phyloP scores from a whole-genome alignment of 2,113 vertebrate genomes.

The Cygnus atratus region DNA sequence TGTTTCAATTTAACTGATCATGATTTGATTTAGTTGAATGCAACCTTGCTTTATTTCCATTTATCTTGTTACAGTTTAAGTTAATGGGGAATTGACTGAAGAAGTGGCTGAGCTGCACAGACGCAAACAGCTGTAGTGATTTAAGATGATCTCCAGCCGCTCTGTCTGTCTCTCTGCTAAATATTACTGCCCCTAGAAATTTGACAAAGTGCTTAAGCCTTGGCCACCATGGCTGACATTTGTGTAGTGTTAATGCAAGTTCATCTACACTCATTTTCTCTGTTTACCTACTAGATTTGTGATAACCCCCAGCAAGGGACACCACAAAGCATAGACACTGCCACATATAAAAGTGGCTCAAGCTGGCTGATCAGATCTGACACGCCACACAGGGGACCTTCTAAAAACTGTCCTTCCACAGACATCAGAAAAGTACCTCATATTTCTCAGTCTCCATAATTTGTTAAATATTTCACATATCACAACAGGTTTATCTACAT shows the following conservation, averaged over 20 bases:
- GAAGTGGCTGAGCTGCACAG: slow-evolving; percentile 40
- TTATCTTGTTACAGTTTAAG: slow-evolving; percentile 31
- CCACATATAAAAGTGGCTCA: background rate
- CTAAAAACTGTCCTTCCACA: background rate
- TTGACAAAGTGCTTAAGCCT: background rate
- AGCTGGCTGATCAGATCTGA: background rate
- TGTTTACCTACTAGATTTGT: background rate
- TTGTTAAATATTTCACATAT: background rate
- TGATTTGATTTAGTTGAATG: slow-evolving; percentile 37
- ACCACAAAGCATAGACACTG: rapidly evolving
- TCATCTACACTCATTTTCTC: background rate
- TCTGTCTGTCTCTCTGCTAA: slow-evolving; percentile 17
- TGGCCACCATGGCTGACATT: rapidly evolving
- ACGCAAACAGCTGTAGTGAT: slow-evolving; percentile 26
- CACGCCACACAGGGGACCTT: rapidly evolving
- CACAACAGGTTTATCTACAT: background rate
- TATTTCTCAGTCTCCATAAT: background rate
- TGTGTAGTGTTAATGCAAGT: background rate
- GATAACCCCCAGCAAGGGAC: background rate
- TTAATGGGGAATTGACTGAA: slow-evolving; percentile 37
- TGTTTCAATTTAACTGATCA: background rate
- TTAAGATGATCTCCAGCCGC: slow-evolving; percentile 51
- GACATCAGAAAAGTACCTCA: background rate
- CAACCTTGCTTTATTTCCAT: slow-evolving; percentile 39
- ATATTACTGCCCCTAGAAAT: background rate